Evolutionary conservation across 92 coral and sea anemone genomes (phyloP).

Genomic region (Porites cylindrica): DNA sequence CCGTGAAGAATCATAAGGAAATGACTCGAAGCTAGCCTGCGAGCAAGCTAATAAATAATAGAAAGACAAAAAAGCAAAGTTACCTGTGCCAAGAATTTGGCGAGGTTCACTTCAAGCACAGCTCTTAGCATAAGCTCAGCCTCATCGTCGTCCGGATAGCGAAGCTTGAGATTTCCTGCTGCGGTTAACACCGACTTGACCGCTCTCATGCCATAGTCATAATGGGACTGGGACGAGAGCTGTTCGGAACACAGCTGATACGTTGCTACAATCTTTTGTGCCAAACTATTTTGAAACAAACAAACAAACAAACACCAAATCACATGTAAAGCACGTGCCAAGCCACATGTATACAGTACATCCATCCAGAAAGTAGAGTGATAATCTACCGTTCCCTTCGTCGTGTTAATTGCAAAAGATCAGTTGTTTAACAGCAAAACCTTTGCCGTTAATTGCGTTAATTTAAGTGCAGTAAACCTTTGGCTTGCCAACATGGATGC

Average conservation of each 20-base stretch:
- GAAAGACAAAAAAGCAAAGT: neutral
- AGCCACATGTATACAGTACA: too few relatives aligned
- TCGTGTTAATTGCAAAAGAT: too few relatives aligned
- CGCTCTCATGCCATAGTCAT: slow-evolving; percentile 99
- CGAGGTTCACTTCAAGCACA: slow-evolving; percentile 96
- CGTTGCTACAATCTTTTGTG: slow-evolving; percentile 98
- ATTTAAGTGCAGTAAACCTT: too few relatives aligned
- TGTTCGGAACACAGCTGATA: slow-evolving; percentile 97
- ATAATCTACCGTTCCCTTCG: too few relatives aligned
- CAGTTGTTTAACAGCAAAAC: too few relatives aligned
- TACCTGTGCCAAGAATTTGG: slow-evolving; percentile 98
- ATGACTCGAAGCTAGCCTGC: too few relatives aligned
- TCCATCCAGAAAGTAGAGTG: too few relatives aligned
- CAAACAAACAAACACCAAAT: too few relatives aligned
- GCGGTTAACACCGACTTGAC: slow-evolving; percentile 98
- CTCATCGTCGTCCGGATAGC: slow-evolving; percentile 95
- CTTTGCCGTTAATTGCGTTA: too few relatives aligned
- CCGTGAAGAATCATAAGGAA: too few relatives aligned
- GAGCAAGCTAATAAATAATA: neutral
- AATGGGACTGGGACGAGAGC: slow-evolving; percentile 99
- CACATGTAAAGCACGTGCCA: neutral
- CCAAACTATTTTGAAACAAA: slow-evolving; percentile 69
- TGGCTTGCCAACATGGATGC: too few relatives aligned
- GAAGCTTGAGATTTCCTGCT: slow-evolving; percentile 96
- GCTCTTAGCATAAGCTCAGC: slow-evolving; percentile 97